A percentile compares a stretch with the other conserved stretches of the same genome.
Evolutionary conservation across 2,888 invertebrate genomes (phyloP).

Genomic region (Cerceris ruficornis): DNA sequence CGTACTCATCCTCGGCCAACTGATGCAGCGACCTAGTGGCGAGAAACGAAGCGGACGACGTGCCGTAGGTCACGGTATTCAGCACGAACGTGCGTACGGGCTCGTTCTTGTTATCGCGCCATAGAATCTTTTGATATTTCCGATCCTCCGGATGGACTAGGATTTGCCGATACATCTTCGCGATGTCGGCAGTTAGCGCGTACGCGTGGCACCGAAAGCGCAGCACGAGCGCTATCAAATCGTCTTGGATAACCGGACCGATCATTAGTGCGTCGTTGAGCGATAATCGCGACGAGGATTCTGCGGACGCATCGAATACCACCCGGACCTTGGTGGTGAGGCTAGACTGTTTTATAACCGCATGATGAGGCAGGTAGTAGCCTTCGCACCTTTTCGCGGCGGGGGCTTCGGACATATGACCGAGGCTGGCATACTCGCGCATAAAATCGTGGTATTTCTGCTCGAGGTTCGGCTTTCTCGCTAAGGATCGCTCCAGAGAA

Average conservation of each 20-base stretch:
- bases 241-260: conserved; percentile 5
- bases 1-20: too few species aligned
- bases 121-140: not conserved
- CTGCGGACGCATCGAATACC: conserved; percentile 6
- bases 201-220: not conserved
- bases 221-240: not conserved
- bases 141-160: not conserved
- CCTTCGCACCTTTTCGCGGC: not conserved
- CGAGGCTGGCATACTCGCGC: not conserved
- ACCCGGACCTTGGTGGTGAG: not conserved
- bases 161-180: conserved; percentile 5
- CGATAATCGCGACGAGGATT: not conserved
- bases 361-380: conserved; percentile 14
- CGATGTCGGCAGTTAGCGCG: conserved; percentile 5
- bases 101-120: too few species aligned
- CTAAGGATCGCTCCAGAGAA: not conserved
- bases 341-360: not conserved
- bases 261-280: conserved; percentile 9
- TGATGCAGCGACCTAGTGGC: too few species aligned
- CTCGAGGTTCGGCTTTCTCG: not conserved
- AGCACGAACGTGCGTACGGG: not conserved
- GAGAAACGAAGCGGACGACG: not conserved
- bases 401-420: not conserved
- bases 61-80: not conserved
- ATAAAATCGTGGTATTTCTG: not conserved